phyloP scores from a whole-genome alignment of 2,888 invertebrate species.

The Drosophila quinaria region DNA sequence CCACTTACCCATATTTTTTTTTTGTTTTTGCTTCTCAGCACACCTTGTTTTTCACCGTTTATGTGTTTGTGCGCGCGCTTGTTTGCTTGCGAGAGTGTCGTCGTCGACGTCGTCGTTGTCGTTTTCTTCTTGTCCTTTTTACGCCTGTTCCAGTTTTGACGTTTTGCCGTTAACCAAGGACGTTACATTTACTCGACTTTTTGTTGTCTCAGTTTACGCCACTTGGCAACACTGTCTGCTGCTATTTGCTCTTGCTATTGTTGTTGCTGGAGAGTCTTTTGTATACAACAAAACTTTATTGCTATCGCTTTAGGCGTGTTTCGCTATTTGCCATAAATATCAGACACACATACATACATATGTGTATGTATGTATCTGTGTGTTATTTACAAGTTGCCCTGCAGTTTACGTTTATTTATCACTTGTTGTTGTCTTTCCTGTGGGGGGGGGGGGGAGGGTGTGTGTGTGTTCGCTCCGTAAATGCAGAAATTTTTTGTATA shows the following conservation, averaged over 20 bases:
- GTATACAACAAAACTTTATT: constrained; percentile 48
- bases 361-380: not conserved
- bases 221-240: constrained; percentile 59
- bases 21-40: constrained; percentile 52
- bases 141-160: constrained; percentile 58
- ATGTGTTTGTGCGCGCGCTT: constrained; percentile 22
- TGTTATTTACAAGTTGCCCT: constrained; percentile 36
- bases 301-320: constrained; percentile 58
- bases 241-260: constrained; percentile 15
- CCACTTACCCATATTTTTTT: constrained; percentile 74
- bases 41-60: constrained; percentile 52
- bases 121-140: constrained; percentile 57
- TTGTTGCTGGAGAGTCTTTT: constrained; percentile 27
- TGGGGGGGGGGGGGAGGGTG: not conserved
- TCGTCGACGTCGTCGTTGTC: constrained; percentile 18
- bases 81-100: constrained; percentile 10
- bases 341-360: not conserved
- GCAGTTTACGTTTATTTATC: constrained; percentile 40
- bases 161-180: constrained; percentile 62
- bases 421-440: constrained; percentile 50
- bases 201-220: constrained; percentile 54
- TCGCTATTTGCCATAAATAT: constrained; percentile 40
- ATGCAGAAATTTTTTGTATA: constrained; percentile 1
- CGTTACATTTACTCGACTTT: constrained; percentile 57
- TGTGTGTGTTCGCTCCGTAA: not conserved